Evolutionary conservation across 2,113 vertebrate species (phyloP).

Genomic region (Prionailurus viverrinus): DNA sequence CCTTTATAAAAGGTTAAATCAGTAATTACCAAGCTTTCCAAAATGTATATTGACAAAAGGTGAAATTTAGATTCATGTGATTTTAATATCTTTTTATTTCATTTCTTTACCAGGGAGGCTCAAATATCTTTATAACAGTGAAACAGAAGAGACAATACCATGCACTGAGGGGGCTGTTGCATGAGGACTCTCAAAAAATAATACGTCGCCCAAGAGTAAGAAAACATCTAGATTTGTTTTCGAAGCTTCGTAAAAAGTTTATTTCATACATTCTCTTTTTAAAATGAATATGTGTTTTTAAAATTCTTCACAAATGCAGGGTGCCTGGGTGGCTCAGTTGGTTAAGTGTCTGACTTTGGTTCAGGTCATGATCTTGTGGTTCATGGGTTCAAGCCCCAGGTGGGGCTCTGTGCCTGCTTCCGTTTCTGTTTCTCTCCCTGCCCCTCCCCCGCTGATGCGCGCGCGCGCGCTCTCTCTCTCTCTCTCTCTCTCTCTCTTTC

Average conservation of each 20-base stretch:
- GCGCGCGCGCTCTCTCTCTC: too few relatives aligned
- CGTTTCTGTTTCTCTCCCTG: too few relatives aligned
- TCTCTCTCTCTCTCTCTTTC: background rate
- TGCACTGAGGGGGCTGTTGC: slow-evolving; percentile 80
- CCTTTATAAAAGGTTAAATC: background rate
- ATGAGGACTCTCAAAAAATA: slow-evolving; percentile 72
- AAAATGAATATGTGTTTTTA: slow-evolving; percentile 1
- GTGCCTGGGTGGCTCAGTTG: background rate
- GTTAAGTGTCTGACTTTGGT: background rate
- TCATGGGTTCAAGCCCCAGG: too few relatives aligned
- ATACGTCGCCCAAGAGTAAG: slow-evolving; percentile 81
- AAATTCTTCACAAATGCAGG: background rate
- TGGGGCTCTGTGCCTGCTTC: too few relatives aligned
- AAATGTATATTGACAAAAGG: background rate
- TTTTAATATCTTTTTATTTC: slow-evolving; percentile 70
- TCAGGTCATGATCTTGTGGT: too few relatives aligned
- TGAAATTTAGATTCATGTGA: background rate
- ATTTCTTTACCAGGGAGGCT: slow-evolving; percentile 82
- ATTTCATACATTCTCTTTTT: background rate
- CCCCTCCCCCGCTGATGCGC: too few relatives aligned
- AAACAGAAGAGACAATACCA: slow-evolving; percentile 83
- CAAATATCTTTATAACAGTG: slow-evolving; percentile 84
- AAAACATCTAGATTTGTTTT: background rate
- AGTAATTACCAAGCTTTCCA: background rate
- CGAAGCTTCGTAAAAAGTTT: background rate